These are phyloP conservation scores for Hylomyscus alleni DNA, from an alignment of 2,797 vertebrate species.

Conservation along the genomic window DNA sequence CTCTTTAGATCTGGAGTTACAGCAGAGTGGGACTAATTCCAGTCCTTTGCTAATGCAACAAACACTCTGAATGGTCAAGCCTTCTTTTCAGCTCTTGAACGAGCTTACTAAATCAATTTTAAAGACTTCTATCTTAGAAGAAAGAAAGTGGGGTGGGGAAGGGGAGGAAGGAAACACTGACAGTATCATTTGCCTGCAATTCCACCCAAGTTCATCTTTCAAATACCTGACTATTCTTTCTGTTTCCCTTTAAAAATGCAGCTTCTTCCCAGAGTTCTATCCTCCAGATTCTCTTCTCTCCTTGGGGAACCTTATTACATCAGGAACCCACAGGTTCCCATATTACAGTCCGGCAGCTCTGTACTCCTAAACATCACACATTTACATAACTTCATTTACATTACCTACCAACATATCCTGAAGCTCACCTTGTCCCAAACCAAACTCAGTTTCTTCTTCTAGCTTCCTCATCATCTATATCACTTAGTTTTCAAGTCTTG, in stretches of 20 bases:
- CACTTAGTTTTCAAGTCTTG: neutral
- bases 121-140: neutral
- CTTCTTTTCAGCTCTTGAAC: neutral
- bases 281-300: conserved; percentile 10
- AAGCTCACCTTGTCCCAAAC: neutral
- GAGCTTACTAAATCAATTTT: neutral
- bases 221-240: neutral
- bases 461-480: neutral
- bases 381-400: neutral
- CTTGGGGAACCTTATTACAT: neutral
- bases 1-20: neutral
- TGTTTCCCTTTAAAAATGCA: neutral
- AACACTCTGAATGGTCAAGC: neutral
- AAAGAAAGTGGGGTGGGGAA: neutral
- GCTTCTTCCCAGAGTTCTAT: neutral
- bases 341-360: neutral
- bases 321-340: neutral
- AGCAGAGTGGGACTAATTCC: neutral
- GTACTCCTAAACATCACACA: neutral
- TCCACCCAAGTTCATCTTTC: conserved; percentile 4
- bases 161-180: neutral
- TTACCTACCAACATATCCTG: neutral
- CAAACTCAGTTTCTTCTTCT: neutral
- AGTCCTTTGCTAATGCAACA: neutral
- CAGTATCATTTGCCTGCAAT: neutral